phyloP scores from a whole-genome alignment of 2,888 invertebrate species.

The Lapara coniferarum region DNA sequence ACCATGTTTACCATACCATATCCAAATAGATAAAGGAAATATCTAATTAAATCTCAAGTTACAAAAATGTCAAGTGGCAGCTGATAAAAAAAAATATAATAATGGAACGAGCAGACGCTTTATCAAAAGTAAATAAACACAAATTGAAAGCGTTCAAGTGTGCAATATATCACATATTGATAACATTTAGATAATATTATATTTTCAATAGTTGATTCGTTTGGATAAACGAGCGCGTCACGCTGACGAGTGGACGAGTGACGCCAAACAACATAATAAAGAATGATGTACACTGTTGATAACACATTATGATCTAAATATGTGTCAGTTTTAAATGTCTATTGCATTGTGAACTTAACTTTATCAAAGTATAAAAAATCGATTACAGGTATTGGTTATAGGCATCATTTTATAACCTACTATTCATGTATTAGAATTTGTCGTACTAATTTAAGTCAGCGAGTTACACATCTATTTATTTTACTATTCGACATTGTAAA shows the following conservation, averaged over 20 bases:
- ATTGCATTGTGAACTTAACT: too few relatives aligned
- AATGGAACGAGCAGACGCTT: slow-evolving; percentile 12
- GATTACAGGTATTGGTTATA: too few relatives aligned
- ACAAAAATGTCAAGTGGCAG: slow-evolving; percentile 8
- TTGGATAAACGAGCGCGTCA: slow-evolving; percentile 2
- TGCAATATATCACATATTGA: slow-evolving; percentile 26
- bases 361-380: too few relatives aligned
- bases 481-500: too few relatives aligned
- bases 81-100: slow-evolving; percentile 16
- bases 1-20: too few relatives aligned
- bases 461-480: too few relatives aligned
- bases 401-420: too few relatives aligned
- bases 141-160: slow-evolving; percentile 28
- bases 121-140: slow-evolving; percentile 33
- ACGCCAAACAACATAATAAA: neutral
- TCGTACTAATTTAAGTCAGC: too few relatives aligned
- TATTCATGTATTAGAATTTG: too few relatives aligned
- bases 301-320: too few relatives aligned
- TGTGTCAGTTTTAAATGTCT: too few relatives aligned
- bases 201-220: slow-evolving; percentile 1
- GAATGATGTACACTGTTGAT: neutral
- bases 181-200: slow-evolving; percentile 27
- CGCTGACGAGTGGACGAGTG: neutral
- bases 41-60: slow-evolving; percentile 6
- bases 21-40: neutral